Percentiles rank a stretch among this genome's conserved stretches.
phyloP scores from a whole-genome alignment of 2,888 invertebrate genomes.

The Coremacera marginata region DNA sequence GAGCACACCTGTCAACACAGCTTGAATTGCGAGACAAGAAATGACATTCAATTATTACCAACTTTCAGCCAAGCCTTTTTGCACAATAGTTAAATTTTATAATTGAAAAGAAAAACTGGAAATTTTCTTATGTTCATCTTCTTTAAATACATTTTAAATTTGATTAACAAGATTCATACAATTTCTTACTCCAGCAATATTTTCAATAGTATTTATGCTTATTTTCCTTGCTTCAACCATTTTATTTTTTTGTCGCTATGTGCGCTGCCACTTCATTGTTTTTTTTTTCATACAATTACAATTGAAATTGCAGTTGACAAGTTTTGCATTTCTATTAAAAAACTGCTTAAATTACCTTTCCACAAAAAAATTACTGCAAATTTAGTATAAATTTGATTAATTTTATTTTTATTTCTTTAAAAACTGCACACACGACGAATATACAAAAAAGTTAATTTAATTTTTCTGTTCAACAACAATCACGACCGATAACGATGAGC shows the following conservation, averaged over 20 bases:
- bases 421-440: slow-evolving; percentile 26
- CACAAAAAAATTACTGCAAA: slow-evolving; percentile 14
- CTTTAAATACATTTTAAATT: background rate
- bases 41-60: background rate
- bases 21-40: background rate
- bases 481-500: slow-evolving; percentile 21
- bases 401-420: slow-evolving; percentile 8
- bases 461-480: slow-evolving; percentile 23
- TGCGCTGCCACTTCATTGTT: background rate
- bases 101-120: background rate
- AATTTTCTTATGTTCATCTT: background rate
- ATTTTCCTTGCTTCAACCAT: background rate
- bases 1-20: slow-evolving; percentile 21
- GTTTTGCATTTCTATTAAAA: background rate
- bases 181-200: background rate
- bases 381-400: background rate
- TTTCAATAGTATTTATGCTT: background rate
- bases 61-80: background rate
- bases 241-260: background rate
- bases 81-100: slow-evolving; percentile 15
- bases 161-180: background rate
- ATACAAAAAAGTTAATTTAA: slow-evolving; percentile 30
- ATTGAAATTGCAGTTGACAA: background rate
- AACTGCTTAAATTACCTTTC: slow-evolving; percentile 27
- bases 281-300: slow-evolving; percentile 5